Conservation (phyloP, 2,888 invertebrate species). For the Leistus spinibarbis region DNA sequence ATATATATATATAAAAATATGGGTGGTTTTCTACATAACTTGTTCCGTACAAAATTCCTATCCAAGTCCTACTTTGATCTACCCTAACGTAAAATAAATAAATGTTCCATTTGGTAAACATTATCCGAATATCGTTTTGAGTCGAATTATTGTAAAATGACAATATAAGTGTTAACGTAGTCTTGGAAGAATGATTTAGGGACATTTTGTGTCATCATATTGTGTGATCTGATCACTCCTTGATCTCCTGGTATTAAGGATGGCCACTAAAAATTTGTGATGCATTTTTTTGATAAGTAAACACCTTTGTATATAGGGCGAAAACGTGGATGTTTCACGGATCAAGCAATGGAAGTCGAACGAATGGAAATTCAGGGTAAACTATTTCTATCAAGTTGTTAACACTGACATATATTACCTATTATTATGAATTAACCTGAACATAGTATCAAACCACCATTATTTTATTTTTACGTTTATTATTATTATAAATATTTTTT, state of each 20-base stretch:
- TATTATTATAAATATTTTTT: background rate
- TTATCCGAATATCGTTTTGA: background rate
- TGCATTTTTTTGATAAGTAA: background rate
- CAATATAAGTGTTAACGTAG: too few relatives aligned
- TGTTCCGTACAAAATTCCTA: too few relatives aligned
- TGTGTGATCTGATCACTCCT: background rate
- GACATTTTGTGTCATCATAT: background rate
- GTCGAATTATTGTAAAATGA: background rate
- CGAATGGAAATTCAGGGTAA: constrained; percentile 74
- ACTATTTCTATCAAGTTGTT: constrained; percentile 48
- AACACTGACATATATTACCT: constrained; percentile 4
- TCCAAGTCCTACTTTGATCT: too few relatives aligned
- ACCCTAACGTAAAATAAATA: too few relatives aligned
- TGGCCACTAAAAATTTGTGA: background rate
- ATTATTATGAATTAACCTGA: constrained; percentile 21
- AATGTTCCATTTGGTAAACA: background rate
- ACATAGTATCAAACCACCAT: background rate
- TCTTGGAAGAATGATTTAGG: background rate
- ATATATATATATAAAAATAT: too few relatives aligned
- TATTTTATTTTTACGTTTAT: background rate
- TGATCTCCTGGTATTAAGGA: background rate
- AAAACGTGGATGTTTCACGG: constrained; percentile 28
- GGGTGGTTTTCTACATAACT: too few relatives aligned
- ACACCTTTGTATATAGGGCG: constrained; percentile 20
- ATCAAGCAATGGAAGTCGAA: constrained; percentile 64